Evolutionary conservation across 23 tunicate genomes (phyloP).

Genomic region (Aplidium turbinatum): DNA sequence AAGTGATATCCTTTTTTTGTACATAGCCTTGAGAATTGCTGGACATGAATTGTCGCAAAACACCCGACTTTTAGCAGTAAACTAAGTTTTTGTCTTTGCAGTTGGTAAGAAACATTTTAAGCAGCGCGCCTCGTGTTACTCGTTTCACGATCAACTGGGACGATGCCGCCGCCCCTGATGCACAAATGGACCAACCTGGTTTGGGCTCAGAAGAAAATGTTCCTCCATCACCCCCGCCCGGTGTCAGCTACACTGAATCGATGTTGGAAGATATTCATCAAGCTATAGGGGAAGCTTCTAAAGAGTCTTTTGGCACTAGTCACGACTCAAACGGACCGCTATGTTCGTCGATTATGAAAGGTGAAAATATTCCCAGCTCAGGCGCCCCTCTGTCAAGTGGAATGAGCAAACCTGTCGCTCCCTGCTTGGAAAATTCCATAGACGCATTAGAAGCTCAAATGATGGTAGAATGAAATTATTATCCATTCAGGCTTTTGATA

Average conservation of each 20-base stretch:
- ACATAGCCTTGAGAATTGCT: no score
- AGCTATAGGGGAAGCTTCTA: conserved; percentile 40
- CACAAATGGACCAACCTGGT: no score
- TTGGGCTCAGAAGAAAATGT: conserved; percentile 38
- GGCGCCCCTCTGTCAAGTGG: background rate
- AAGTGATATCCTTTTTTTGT: no score
- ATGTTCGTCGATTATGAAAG: conserved; percentile 30
- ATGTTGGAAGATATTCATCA: conserved; percentile 62
- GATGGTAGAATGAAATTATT: conserved; percentile 39
- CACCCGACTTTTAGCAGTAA: no score
- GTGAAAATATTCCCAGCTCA: conserved; percentile 35
- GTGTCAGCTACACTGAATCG: conserved; percentile 40
- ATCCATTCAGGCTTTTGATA: background rate
- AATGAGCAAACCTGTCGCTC: conserved; percentile 29
- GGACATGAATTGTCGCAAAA: no score
- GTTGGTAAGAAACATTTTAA: conserved; percentile 77
- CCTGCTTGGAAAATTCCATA: conserved; percentile 61
- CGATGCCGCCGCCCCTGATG: conserved; percentile 43
- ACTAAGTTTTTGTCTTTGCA: no score
- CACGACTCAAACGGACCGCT: conserved; percentile 58
- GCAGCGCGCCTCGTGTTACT: conserved; percentile 86
- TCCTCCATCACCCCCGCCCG: conserved; percentile 61
- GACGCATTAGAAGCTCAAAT: conserved; percentile 74
- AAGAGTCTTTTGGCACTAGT: conserved; percentile 21
- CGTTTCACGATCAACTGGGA: conserved; percentile 96